These are phyloP conservation scores for Sepiola atlantica DNA, from an alignment of 2,888 invertebrate species.

Conservation along the genomic window DNA sequence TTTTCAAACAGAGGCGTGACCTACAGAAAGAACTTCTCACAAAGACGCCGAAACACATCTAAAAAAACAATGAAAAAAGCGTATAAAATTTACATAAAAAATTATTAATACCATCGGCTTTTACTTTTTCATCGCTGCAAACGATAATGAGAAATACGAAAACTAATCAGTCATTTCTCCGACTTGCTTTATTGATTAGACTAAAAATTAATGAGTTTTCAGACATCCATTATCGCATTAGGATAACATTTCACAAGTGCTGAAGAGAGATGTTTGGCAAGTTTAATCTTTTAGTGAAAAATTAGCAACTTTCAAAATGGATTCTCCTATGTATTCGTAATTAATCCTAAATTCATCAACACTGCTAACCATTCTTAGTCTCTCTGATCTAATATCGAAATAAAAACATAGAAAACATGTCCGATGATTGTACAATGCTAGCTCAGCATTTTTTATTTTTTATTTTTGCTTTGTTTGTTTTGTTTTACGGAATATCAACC, in stretches of 20 bases:
- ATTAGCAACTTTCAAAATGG: background rate
- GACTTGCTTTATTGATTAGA: conserved; percentile 9
- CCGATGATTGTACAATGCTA: background rate
- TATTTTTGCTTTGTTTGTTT: too few species aligned
- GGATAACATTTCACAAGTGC: background rate
- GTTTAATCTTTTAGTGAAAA: background rate
- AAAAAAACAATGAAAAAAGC: background rate
- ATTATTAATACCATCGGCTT: background rate
- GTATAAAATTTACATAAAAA: background rate
- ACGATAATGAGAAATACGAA: background rate
- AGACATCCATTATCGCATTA: background rate
- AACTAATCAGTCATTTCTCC: background rate
- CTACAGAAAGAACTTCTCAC: too few species aligned
- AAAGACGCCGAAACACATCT: too few species aligned
- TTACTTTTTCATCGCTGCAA: background rate
- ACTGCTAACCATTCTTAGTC: too few species aligned
- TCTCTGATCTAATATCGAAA: background rate
- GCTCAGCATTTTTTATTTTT: background rate
- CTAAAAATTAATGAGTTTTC: conserved; percentile 8
- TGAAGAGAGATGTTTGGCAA: background rate
- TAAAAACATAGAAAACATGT: background rate
- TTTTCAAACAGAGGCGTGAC: too few species aligned
- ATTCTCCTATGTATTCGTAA: background rate
- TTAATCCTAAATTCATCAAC: background rate
- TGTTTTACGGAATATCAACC: too few species aligned